phyloP scores from a whole-genome alignment of 2,888 invertebrate species.

The Ophion costatus region DNA sequence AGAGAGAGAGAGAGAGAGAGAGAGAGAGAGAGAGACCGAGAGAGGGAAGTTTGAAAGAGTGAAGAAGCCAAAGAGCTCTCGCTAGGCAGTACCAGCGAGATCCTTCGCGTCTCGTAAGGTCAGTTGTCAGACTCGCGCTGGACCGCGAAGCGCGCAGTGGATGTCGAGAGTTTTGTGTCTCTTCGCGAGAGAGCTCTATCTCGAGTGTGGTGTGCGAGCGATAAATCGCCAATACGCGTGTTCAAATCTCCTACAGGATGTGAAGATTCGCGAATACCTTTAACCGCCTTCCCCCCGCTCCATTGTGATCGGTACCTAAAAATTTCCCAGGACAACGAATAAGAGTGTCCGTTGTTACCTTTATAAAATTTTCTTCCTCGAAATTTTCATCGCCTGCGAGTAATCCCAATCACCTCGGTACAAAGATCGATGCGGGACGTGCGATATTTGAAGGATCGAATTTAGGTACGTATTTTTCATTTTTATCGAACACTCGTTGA shows the following conservation, averaged over 20 bases:
- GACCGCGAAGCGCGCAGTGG: constrained; percentile 77
- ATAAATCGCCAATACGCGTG: constrained; percentile 34
- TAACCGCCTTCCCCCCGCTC: constrained; percentile 9
- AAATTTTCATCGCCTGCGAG: background rate
- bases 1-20: constrained; percentile 19
- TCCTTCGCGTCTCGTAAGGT: constrained; percentile 55
- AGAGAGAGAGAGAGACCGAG: constrained; percentile 44
- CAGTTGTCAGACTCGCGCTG: constrained; percentile 80
- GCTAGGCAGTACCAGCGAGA: constrained; percentile 49
- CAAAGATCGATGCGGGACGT: background rate
- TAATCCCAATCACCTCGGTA: background rate
- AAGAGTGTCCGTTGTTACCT: background rate
- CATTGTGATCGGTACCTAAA: constrained; percentile 5
- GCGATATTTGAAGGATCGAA: constrained; percentile 7
- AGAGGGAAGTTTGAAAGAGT: constrained; percentile 54
- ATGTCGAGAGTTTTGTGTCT: constrained; percentile 62
- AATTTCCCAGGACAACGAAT: background rate
- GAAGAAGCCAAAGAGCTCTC: constrained; percentile 44
- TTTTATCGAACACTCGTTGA: background rate
- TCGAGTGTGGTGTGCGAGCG: constrained; percentile 35
- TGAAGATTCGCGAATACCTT: constrained; percentile 45
- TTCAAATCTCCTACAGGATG: constrained; percentile 47
- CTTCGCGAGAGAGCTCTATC: constrained; percentile 54
- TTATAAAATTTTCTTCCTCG: constrained; percentile 4
- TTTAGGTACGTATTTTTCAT: constrained; percentile 47